These are phyloP conservation scores for Leptocoma aspasia DNA, from an alignment of 2,113 vertebrate species.

Conservation along the genomic window DNA sequence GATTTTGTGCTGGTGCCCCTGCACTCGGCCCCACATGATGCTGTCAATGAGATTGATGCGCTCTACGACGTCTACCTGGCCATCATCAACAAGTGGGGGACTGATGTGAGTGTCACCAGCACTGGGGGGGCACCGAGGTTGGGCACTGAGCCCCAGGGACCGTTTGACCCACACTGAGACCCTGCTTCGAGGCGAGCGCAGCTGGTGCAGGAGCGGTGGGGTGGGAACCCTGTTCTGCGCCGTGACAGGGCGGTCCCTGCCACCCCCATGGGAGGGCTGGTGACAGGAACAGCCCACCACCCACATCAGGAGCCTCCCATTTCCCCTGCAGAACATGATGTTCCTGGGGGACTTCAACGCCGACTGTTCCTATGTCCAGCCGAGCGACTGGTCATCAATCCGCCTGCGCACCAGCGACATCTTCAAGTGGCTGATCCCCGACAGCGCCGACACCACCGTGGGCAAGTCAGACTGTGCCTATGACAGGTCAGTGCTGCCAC, in stretches of 20 bases:
- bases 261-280: background rate
- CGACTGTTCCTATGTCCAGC: constrained; percentile 79
- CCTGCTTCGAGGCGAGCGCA: accelerated
- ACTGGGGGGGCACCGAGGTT: accelerated
- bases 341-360: constrained; percentile 93
- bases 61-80: constrained; percentile 83
- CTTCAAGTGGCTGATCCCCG: constrained; percentile 86
- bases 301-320: accelerated
- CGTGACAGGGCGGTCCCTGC: accelerated
- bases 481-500: constrained; percentile 69
- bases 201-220: background rate
- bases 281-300: background rate
- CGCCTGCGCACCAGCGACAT: constrained; percentile 80
- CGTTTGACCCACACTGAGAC: accelerated
- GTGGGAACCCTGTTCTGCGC: background rate
- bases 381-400: constrained; percentile 75
- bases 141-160: background rate
- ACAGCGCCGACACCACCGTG: constrained; percentile 83
- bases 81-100: constrained; percentile 76
- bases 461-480: constrained; percentile 82
- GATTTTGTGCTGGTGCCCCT: constrained; percentile 83
- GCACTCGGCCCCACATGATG: constrained; percentile 80
- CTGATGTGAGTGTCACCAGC: constrained; percentile 70
- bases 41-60: constrained; percentile 76
- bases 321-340: constrained; percentile 78